These are phyloP conservation scores for Mesorhabditis sp. DNA, from an alignment of 2,888 invertebrate species.

Conservation along the genomic window DNA sequence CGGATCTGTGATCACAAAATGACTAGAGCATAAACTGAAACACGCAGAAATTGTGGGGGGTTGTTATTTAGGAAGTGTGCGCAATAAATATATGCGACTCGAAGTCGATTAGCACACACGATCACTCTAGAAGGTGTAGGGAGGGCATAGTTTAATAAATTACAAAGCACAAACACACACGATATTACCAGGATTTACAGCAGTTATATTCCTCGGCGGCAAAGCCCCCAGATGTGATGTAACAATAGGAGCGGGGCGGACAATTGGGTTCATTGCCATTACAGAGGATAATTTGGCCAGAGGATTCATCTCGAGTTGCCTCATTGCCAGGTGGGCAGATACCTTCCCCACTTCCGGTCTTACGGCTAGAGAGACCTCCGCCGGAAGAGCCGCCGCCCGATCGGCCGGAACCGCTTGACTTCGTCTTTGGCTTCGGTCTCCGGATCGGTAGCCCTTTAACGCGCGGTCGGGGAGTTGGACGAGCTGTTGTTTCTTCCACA, in stretches of 20 bases:
- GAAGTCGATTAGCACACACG: conserved; percentile 3
- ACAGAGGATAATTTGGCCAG: conserved; percentile 44
- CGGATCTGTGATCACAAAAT: no score
- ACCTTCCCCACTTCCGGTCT: conserved; percentile 37
- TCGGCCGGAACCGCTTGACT: conserved; percentile 23
- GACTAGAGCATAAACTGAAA: no score
- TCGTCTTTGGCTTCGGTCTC: conserved; percentile 38
- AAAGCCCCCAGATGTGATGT: conserved; percentile 53
- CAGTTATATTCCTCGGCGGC: conserved; percentile 56
- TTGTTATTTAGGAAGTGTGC: no score
- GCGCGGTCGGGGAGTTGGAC: conserved; percentile 23
- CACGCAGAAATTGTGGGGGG: no score
- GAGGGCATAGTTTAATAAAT: no score
- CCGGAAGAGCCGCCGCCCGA: conserved; percentile 15
- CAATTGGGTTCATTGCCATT: conserved; percentile 56
- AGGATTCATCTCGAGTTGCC: conserved; percentile 39
- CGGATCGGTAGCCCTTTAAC: conserved; percentile 52
- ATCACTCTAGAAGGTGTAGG: not conserved
- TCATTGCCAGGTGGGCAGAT: conserved; percentile 55
- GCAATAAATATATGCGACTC: no score
- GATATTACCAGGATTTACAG: conserved; percentile 47
- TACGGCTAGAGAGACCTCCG: conserved; percentile 27
- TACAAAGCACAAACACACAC: not conserved
- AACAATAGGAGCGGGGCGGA: conserved; percentile 56
- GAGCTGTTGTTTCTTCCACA: not conserved